A percentile compares a stretch with the other conserved stretches of the same genome.
Evolutionary conservation across 2,113 vertebrate genomes (phyloP).

Genomic region (Dissostichus mawsoni): DNA sequence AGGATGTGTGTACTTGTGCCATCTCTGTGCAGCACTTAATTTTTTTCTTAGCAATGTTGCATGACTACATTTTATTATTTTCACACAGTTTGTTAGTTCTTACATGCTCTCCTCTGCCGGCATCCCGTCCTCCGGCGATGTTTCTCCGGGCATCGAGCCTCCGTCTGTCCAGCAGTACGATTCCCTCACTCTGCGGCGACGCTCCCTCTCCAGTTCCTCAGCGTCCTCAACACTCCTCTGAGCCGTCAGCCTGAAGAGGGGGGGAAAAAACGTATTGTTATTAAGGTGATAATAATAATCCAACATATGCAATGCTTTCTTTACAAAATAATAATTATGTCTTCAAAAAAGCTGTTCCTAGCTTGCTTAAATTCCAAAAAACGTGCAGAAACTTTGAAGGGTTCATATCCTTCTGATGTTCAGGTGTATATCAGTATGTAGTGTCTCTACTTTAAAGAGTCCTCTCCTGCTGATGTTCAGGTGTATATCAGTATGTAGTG

Average conservation of each 20-base stretch:
- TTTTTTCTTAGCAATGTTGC: no score
- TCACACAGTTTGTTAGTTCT: slow-evolving; percentile 4
- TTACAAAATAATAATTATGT: background rate
- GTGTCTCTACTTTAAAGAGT: no score
- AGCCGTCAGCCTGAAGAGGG: slow-evolving; percentile 85
- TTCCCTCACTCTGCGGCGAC: slow-evolving; percentile 82
- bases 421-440: no score
- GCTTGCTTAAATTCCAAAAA: background rate
- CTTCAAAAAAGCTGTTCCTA: background rate
- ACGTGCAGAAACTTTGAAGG: no score
- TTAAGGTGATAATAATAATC: background rate
- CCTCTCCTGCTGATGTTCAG: no score
- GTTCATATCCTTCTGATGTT: no score
- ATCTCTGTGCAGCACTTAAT: no score
- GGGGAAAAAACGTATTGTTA: no score
- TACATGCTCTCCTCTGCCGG: slow-evolving; percentile 64
- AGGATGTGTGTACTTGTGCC: no score
- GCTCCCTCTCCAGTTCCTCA: slow-evolving; percentile 89
- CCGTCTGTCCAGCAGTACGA: slow-evolving; percentile 44
- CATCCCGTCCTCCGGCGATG: slow-evolving; percentile 45
- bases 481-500: no score
- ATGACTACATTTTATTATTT: no score
- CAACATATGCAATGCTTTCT: background rate
- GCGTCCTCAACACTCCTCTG: slow-evolving; percentile 92
- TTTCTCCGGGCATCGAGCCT: slow-evolving; percentile 43